Conservation (phyloP, 2,888 invertebrate genomes). For the Eupithecia centaureata region DNA sequence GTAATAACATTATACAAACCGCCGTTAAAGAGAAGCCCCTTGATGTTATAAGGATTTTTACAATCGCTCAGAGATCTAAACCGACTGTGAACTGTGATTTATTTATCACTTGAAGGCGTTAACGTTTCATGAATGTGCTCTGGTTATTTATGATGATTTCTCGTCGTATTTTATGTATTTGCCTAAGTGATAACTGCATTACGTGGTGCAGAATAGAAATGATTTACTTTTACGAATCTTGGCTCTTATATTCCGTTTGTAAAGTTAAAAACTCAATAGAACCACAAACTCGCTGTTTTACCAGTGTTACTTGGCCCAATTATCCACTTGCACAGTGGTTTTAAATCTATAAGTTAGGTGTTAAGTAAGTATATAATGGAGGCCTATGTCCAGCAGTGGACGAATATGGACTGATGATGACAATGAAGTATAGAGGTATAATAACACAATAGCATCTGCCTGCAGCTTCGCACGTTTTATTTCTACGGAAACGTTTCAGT, state of each 20-base stretch:
- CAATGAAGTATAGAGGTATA: too few relatives aligned
- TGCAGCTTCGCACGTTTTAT: too few relatives aligned
- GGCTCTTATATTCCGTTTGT: not conserved
- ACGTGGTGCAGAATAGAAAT: not conserved
- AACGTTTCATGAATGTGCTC: slow-evolving; percentile 63
- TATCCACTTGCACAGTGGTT: too few relatives aligned
- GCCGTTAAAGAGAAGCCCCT: slow-evolving; percentile 73
- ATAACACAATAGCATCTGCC: too few relatives aligned
- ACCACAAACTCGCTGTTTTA: not conserved
- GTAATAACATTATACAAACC: slow-evolving; percentile 65
- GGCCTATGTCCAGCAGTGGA: too few relatives aligned
- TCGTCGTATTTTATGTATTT: slow-evolving; percentile 43
- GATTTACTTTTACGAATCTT: not conserved
- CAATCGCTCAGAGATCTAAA: slow-evolving; percentile 62
- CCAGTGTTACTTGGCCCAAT: too few relatives aligned
- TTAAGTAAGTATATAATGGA: too few relatives aligned
- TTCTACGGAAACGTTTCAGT: too few relatives aligned
- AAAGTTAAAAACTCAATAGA: not conserved
- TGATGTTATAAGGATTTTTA: slow-evolving; percentile 71
- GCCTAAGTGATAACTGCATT: slow-evolving; percentile 34
- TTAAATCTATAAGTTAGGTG: too few relatives aligned
- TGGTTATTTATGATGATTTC: slow-evolving; percentile 67
- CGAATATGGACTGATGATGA: too few relatives aligned
- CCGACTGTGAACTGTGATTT: slow-evolving; percentile 51
- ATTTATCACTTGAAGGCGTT: slow-evolving; percentile 67